Evolutionary conservation across 2,888 invertebrate species (phyloP).

Genomic region (Xestia xanthographa): DNA sequence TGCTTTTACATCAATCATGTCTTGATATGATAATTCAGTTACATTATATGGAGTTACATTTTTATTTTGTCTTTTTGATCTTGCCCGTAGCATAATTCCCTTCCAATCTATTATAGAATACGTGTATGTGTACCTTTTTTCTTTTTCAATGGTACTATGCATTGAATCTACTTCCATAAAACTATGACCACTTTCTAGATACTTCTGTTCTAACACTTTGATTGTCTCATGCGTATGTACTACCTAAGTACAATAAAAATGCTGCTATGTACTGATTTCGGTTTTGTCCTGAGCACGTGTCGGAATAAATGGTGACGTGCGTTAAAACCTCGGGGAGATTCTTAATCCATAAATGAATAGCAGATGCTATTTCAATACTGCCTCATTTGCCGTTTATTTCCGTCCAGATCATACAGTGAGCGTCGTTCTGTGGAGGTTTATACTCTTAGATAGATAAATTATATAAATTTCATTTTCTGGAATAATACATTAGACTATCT

Average conservation of each 20-base stretch:
- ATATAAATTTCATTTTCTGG: too few relatives aligned
- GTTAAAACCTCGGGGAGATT: constrained; percentile 22
- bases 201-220: constrained; percentile 32
- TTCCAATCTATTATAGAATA: too few relatives aligned
- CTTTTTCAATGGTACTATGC: too few relatives aligned
- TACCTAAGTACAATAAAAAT: constrained; percentile 38
- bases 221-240: constrained; percentile 22
- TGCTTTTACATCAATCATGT: too few relatives aligned
- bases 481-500: too few relatives aligned
- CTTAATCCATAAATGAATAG: constrained; percentile 31
- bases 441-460: too few relatives aligned
- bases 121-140: too few relatives aligned
- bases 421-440: constrained; percentile 36
- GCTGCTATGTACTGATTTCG: constrained; percentile 41
- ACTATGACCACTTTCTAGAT: constrained; percentile 29
- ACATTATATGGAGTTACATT: too few relatives aligned
- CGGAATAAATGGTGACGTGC: constrained; percentile 34
- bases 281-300: constrained; percentile 37
- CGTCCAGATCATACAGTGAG: constrained; percentile 36
- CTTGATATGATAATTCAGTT: too few relatives aligned
- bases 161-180: too few relatives aligned
- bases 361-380: constrained; percentile 32
- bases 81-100: too few relatives aligned
- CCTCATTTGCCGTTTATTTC: constrained; percentile 45
- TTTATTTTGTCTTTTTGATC: too few relatives aligned